Evolutionary conservation across 1,140 invertebrate species (phyloP).

Genomic region (Heterodera schachtii): DNA sequence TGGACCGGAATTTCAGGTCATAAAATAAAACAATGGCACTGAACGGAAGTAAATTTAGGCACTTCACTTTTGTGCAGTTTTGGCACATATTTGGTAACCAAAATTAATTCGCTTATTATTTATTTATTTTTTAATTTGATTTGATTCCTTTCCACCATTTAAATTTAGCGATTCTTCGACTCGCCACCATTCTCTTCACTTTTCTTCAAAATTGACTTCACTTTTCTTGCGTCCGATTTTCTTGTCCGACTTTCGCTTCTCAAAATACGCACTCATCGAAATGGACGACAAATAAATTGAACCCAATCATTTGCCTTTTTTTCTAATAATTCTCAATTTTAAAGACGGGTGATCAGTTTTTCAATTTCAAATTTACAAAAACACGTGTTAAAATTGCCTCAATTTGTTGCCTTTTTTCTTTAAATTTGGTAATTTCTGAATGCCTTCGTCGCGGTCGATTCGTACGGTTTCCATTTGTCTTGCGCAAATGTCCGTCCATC

Average conservation of each 20-base stretch:
- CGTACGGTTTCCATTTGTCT: background rate
- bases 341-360: too few species aligned
- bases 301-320: too few species aligned
- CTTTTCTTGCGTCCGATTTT: slow-evolving; percentile 6
- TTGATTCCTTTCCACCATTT: background rate
- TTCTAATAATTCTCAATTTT: too few species aligned
- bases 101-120: too few species aligned
- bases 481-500: background rate
- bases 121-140: too few species aligned
- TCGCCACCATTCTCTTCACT: background rate
- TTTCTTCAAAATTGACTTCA: background rate
- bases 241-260: background rate
- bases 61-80: slow-evolving; percentile 29
- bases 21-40: background rate
- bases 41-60: slow-evolving; percentile 27
- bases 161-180: background rate
- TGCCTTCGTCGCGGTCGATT: slow-evolving; percentile 1
- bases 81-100: slow-evolving; percentile 17
- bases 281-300: background rate
- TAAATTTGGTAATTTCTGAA: slow-evolving; percentile 25
- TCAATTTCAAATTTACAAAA: too few species aligned
- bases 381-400: too few species aligned
- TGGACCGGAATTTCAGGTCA: slow-evolving; percentile 26
- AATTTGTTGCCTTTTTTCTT: background rate
- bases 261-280: background rate